phyloP scores from a whole-genome alignment of 2,113 vertebrate genomes.

The Eolophus roseicapilla region DNA sequence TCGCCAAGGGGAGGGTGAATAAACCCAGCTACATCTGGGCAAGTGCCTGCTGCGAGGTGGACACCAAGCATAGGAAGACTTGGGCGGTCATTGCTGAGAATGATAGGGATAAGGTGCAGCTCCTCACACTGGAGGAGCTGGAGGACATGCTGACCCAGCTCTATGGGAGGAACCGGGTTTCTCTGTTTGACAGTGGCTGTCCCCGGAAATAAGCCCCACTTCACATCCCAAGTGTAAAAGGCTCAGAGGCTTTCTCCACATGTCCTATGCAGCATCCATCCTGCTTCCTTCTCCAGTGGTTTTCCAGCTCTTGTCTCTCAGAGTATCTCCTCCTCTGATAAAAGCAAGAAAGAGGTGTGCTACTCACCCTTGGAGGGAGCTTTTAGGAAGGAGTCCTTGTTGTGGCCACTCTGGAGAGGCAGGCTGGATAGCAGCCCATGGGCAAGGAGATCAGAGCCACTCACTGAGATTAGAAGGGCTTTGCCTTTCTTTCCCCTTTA shows the following conservation, averaged over 20 bases:
- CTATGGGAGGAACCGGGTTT: not conserved
- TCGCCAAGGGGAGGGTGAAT: conserved; percentile 44
- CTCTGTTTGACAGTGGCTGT: conserved; percentile 38
- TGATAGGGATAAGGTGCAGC: not conserved
- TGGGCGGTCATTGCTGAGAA: conserved; percentile 57
- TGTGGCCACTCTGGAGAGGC: not conserved
- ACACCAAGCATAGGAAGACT: not conserved
- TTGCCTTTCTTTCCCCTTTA: not conserved
- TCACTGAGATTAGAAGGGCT: not conserved
- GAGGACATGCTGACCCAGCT: not conserved
- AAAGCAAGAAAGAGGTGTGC: not conserved
- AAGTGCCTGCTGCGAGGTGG: conserved; percentile 32
- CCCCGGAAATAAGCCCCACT: conserved; percentile 6
- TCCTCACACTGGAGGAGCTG: conserved; percentile 12
- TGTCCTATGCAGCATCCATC: not conserved
- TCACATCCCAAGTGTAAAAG: not conserved
- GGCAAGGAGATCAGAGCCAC: not conserved
- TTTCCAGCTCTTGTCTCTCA: not conserved
- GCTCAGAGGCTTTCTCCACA: not conserved
- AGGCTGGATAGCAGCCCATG: not conserved
- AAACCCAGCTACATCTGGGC: conserved; percentile 62
- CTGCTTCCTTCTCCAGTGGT: not conserved
- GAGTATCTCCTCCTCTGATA: not conserved
- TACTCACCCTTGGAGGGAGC: not conserved
- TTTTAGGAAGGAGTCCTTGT: not conserved